phyloP scores from a whole-genome alignment of 2,113 vertebrate genomes.

The Ovibos moschatus region DNA sequence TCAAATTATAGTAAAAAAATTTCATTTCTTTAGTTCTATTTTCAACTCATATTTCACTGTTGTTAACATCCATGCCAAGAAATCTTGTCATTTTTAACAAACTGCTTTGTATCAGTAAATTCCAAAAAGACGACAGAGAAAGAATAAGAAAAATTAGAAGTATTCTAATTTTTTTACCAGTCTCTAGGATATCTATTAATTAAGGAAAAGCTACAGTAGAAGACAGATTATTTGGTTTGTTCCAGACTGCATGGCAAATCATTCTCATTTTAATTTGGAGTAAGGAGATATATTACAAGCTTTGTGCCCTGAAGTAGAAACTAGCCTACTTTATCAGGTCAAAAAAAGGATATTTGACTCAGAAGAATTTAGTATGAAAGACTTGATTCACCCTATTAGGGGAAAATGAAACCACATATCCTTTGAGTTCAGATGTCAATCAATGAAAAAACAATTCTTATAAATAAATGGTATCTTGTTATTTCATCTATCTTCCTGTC shows the following conservation, averaged over 20 bases:
- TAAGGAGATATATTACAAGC: neutral
- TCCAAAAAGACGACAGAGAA: neutral
- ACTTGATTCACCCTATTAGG: neutral
- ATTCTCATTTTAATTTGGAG: neutral
- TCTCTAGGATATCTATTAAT: neutral
- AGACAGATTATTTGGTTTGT: neutral
- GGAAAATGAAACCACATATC: conserved; percentile 55
- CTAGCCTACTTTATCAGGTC: neutral
- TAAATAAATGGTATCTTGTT: conserved; percentile 67
- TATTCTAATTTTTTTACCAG: neutral
- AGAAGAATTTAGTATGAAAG: conserved; percentile 28
- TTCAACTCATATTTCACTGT: neutral
- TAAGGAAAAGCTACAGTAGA: neutral
- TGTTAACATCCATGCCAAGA: neutral
- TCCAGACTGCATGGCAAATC: neutral
- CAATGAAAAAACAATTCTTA: conserved; percentile 39
- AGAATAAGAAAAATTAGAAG: neutral
- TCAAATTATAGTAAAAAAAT: neutral
- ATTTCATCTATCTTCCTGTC: conserved; percentile 48
- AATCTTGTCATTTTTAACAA: neutral
- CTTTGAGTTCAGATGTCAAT: conserved; percentile 61
- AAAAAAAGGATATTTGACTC: neutral
- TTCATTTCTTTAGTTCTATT: neutral
- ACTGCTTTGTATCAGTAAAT: neutral
- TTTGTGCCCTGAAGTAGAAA: neutral